Base-by-base conservation (phyloP, 2,888 invertebrate species). In the Nomada fucata region DNA sequence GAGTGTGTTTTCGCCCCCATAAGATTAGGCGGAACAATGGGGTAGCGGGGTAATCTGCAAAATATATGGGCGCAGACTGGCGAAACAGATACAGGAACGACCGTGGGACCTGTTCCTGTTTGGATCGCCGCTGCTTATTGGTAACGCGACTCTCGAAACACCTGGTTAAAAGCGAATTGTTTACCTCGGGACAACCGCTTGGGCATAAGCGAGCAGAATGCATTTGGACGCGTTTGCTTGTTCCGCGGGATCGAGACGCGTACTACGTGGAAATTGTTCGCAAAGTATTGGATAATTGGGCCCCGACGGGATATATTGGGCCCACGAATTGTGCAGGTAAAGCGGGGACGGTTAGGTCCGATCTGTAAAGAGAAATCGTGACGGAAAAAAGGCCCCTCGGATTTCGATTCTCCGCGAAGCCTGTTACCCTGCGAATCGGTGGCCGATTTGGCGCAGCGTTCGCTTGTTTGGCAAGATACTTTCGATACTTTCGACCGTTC, bases 1-100 rank as follows among this genome's bases (percentile, higher is more conserved):
- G 42, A 26, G 26, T 23, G 53, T 71, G 44, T 71, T 72, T 64
- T 70, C 73, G 50, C 57, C 57, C 52, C 61, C 52, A 2, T n/a
- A 15, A 70, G 67, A 76, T 82, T 72, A 67, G 83, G 50, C 29
- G 60, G 36, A 60, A 82, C 83, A 83, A 82, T 78, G 36, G 55
- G 15, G 53, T 20, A 47, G 23, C 13, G 44, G 52, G 0, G 47
- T 15, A 26, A 65, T 59, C 52, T 50, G 50, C 68, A 73, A 83
- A 81, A 76, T 53, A 29, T 44, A 4, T 2, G n/a, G 68, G 65
- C 13, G 20, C 61, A 26, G 10, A n/a, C 15, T n/a, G 44, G 2
- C 4, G 36, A 26, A 23, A 47, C 15, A 23, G 18, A 50, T 15
- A 59, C 13, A 55, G 13, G 18, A 59, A 55, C 68, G 53, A 69